Base-by-base conservation (phyloP, 2,888 invertebrate genomes). In the Eupithecia tripunctaria region DNA sequence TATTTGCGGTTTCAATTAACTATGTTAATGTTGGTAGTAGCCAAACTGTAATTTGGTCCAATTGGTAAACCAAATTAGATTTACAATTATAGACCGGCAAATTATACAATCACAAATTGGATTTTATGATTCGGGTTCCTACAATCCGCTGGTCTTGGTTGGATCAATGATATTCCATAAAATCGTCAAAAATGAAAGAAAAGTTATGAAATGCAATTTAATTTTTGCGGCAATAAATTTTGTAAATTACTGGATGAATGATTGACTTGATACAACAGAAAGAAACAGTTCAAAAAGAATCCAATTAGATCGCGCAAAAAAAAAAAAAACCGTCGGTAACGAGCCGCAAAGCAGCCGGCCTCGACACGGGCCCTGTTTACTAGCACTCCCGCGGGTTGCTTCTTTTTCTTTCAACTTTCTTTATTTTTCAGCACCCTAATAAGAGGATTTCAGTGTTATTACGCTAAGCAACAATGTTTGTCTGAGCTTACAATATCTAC, bases 361-460 rank as follows among this genome's bases (percentile, higher is more conserved):
- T 85, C 86, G 85, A 83, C 86, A 84, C 85, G 85, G 85, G 84
- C 85, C 83, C 86, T 88, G 87, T 89, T 89, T 88, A 87, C 88
- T 87, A 89, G 89, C 88, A 85, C 85, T 88, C 86, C 85, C 83
- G 79, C 80, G 82, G 82, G 82, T 84, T 82, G 80, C 81, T 86
- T 80, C 83, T 84, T 83, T 87, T 87, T 86, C 84, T 86, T 88
- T 87, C 83, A 81, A 82, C 81, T 84, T 85, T 82, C 81, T 85
- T 82, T 83, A 82, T 83, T 84, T 82, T 84, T 84, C 82, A 85
- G 78, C 82, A 79, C 82, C 80, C 78, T 86, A 85, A 85, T 85
- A 86, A 86, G 82, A 84, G 82, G 76, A 78, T 79, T 80, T 82
- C 77, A 76, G 71, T 77, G 73, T 77, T 72, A 73, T 75, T 72